Base-by-base conservation (phyloP, 2,888 invertebrate species). In the Uloborus plumipes region DNA sequence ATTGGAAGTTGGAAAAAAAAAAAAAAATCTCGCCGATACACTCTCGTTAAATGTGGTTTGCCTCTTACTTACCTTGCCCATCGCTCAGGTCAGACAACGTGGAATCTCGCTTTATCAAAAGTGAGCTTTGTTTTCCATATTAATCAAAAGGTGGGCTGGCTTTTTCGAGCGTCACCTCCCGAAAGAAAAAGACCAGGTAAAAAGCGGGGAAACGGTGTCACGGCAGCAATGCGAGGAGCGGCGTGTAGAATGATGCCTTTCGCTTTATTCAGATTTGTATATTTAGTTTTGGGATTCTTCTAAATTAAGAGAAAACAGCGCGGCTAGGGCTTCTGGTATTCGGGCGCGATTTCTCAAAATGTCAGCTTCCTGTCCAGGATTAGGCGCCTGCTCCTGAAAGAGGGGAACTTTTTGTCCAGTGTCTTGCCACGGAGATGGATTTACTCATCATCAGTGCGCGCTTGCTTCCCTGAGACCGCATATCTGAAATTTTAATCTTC, bases 401-500 rank as follows among this genome's bases (percentile, higher is more conserved):
- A 18, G 20, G 22, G 31, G 69, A 62, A 70, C 51, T 69, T 81
- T 81, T 81, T 76, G 65, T 66, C 71, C 61, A 39, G 49, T 53
- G 58, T 18, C 67, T 58, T 64, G 53, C 26, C 65, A 49, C 31
- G 47, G 75, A 82, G 81, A 82, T 76, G 76, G 81, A 82, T 82
- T 82, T 66, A 76, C 81, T 66, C 76, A 82, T 82, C 81, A 76
- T 62, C 67, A 61, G 58, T 39, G 26, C 47, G 72, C 67, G 62
- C 39, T 65, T 76, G 61, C 75, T 55, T 69, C n/a, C 51, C 62
- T 80, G 65, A 15, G 16, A 49, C 73, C 62, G 71, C 81, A 82
- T 82, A 75, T 76, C 81, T 82, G 75, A 82, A 82, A 82, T 82
- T 82, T 82, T 82, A 82, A 82, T 82, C 81, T 82, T 22, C 71